Evolutionary conservation across 2,888 invertebrate species (phyloP).

Genomic region (Coremacera marginata): DNA sequence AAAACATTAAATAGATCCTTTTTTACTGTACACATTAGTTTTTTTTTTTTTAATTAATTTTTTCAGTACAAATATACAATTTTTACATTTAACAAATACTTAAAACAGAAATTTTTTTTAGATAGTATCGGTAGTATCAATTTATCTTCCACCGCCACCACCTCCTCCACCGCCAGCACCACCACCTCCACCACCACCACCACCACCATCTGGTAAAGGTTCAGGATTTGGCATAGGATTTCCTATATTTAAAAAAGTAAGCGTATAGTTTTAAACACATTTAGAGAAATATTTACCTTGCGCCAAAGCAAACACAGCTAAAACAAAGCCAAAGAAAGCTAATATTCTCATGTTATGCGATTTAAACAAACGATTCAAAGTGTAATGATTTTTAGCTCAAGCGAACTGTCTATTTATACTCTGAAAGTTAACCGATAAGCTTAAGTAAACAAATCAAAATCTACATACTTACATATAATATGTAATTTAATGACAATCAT

Average conservation of each 20-base stretch:
- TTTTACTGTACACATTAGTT: too few species aligned
- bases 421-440: too few species aligned
- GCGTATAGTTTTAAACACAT: not conserved
- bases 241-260: not conserved
- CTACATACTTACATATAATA: not conserved
- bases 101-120: too few species aligned
- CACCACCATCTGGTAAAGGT: constrained; percentile 21
- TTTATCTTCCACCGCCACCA: not conserved
- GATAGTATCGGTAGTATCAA: too few species aligned
- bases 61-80: too few species aligned
- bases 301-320: constrained; percentile 14
- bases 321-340: not conserved
- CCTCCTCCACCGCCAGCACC: not conserved
- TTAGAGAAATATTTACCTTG: not conserved
- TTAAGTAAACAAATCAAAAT: too few species aligned
- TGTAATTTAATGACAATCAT: not conserved
- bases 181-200: constrained; percentile 14
- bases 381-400: not conserved
- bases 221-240: constrained; percentile 25
- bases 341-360: constrained; percentile 7
- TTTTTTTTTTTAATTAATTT: too few species aligned
- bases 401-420: not conserved
- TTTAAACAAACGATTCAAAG: not conserved
- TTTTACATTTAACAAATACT: too few species aligned
- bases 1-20: too few species aligned